Percentiles rank a stretch among this genome's conserved stretches.
phyloP scores from a whole-genome alignment of 1,140 invertebrate genomes.

The Ganaspis sp. region DNA sequence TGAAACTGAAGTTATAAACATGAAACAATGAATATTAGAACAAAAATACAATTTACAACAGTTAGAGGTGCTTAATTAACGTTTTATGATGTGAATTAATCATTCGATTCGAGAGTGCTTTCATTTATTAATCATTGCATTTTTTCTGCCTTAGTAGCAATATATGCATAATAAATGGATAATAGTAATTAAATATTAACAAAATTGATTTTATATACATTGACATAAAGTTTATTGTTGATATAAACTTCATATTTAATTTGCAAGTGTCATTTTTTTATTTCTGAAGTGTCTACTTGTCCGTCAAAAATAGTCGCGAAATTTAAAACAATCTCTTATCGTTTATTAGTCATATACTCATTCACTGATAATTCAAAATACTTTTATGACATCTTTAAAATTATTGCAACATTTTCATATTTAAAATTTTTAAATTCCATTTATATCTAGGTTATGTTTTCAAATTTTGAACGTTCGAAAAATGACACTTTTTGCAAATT shows the following conservation, averaged over 20 bases:
- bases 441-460: constrained; percentile 52
- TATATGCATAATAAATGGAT: background rate
- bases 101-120: background rate
- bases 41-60: constrained; percentile 42
- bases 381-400: background rate
- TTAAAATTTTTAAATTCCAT: background rate
- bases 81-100: constrained; percentile 16
- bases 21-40: constrained; percentile 52
- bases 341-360: background rate
- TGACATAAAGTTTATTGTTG: background rate
- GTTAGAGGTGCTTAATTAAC: background rate
- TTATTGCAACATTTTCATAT: background rate
- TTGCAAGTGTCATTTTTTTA: background rate
- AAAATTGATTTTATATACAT: background rate
- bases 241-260: background rate
- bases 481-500: background rate
- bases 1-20: constrained; percentile 49
- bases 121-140: background rate
- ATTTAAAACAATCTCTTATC: background rate
- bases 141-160: background rate
- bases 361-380: background rate
- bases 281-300: background rate
- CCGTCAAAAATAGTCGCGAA: background rate
- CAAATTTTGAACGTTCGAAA: constrained; percentile 31
- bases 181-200: background rate